Base-by-base conservation (phyloP, 2,888 invertebrate species). In the Sinopyrophorus schimmeli region DNA sequence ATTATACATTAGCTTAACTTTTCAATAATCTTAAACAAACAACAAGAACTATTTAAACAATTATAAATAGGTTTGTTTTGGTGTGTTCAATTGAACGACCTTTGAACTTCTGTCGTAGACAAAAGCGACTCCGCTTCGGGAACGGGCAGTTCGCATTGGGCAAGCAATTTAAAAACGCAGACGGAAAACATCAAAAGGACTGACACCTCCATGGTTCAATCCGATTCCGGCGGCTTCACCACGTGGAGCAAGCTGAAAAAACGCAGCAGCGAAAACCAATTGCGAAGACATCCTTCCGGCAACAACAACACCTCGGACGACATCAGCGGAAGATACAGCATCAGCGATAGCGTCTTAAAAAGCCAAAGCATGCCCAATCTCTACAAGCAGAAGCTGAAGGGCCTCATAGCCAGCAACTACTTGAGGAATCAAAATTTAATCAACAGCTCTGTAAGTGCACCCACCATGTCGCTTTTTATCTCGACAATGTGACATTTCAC, bases 221-320 rank as follows among this genome's bases (percentile, higher is more conserved):
- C 92, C 49, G 92, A 92, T 73, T 87, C 89, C 65, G 88, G 88
- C 61, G 70, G 69, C 48, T 87, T 89, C 74, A 92, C 91, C 58
- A 90, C 92, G 28, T 91, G 91, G 88, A 89, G 90, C 74, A 90
- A 90, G 71, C 77, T 91, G 66, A 87, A 87, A 75, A 83, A 84
- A 70, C 82, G 84, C 66, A 82, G 79, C 65, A 80, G 78, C 71
- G 81, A 84, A 61, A 69, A 70, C 47, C 82, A 82, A 60, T 74
- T 84, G 64, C 77, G 80, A 66, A 83, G 88, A 68, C 87, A 87
- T 75, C 87, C 88, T 40, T 87, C 88, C 46, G 89, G 68, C 4
- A 71, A 79, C 73, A 78, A 82, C 70, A 75, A 77, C 74, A 64
- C 77, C 70, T 72, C 79, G 68, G 73, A 67, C 66, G 69, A 75